Evolutionary conservation across 2,797 vertebrate genomes (phyloP).

Genomic region (Oreonectes daqikongensis): DNA sequence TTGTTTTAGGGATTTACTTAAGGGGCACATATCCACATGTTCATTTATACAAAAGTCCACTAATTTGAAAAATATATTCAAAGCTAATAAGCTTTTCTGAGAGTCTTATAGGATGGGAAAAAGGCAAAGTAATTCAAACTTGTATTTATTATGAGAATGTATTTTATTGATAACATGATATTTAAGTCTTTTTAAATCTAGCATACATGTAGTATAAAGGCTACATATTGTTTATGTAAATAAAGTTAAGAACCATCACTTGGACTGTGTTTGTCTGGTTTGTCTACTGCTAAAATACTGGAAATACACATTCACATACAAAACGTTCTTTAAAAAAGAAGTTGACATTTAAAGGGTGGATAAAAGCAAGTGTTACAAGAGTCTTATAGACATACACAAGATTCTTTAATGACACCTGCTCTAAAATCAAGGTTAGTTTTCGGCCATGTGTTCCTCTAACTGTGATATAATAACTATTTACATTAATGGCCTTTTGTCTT

Average conservation of each 20-base stretch:
- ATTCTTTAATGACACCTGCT: neutral
- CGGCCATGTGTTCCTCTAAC: slow-evolving; percentile 55
- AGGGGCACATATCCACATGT: neutral
- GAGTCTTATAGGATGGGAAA: slow-evolving; percentile 76
- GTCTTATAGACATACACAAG: neutral
- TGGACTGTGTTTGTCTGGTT: slow-evolving; percentile 71
- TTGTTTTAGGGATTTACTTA: neutral
- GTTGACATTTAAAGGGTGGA: too few relatives aligned
- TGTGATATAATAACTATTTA: slow-evolving; percentile 73
- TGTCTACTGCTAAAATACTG: slow-evolving; percentile 26
- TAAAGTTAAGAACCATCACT: slow-evolving; percentile 70
- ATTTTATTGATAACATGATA: slow-evolving; percentile 49
- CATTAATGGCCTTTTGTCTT: slow-evolving; percentile 65
- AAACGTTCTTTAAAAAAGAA: too few relatives aligned
- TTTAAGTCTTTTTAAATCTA: slow-evolving; percentile 20
- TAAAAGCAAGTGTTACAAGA: too few relatives aligned
- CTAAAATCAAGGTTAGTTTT: neutral
- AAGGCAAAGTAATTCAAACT: slow-evolving; percentile 72
- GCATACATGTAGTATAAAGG: slow-evolving; percentile 62
- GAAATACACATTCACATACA: neutral
- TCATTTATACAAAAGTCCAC: slow-evolving; percentile 1
- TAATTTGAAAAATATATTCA: neutral
- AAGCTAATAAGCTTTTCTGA: slow-evolving; percentile 48
- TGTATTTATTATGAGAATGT: slow-evolving; percentile 52
- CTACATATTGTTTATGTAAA: slow-evolving; percentile 63